A percentile compares a stretch with the other conserved stretches of the same genome.
phyloP scores from a whole-genome alignment of 2,888 invertebrate genomes.

The Scotopteryx bipunctaria region DNA sequence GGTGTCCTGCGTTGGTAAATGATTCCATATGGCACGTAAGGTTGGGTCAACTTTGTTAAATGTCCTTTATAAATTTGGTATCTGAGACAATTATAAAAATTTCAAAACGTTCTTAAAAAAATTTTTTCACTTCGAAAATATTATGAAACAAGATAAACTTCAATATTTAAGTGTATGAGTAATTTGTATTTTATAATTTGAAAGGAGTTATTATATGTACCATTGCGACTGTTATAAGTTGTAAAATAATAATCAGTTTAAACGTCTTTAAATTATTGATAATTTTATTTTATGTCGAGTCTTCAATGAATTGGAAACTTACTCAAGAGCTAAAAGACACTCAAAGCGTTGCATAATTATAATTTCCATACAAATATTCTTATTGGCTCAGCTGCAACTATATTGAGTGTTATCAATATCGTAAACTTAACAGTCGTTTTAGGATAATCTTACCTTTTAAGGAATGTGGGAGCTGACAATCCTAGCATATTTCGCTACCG shows the following conservation, averaged over 20 bases:
- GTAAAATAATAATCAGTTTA: no score
- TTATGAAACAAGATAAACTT: background rate
- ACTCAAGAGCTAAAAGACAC: constrained; percentile 4
- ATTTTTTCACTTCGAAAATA: background rate
- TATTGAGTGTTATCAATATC: constrained; percentile 6
- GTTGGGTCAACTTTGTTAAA: constrained; percentile 18
- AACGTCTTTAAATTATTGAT: no score
- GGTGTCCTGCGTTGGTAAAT: constrained; percentile 27
- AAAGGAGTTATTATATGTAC: no score
- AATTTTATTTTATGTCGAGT: no score
- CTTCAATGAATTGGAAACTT: constrained; percentile 3
- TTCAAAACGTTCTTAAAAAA: background rate
- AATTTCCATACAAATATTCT: constrained; percentile 16
- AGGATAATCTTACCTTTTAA: no score
- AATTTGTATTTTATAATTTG: no score
- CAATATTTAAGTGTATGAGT: no score
- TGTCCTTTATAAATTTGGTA: constrained; percentile 19
- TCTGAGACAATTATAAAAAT: background rate
- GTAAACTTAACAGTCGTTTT: background rate
- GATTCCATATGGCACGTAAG: constrained; percentile 33
- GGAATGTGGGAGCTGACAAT: no score
- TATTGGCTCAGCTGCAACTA: constrained; percentile 26
- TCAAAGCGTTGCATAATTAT: constrained; percentile 18
- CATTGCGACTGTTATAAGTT: no score
- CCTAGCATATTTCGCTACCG: no score